Conservation (phyloP, 2,113 vertebrate species). For the Guaruba guarouba region DNA sequence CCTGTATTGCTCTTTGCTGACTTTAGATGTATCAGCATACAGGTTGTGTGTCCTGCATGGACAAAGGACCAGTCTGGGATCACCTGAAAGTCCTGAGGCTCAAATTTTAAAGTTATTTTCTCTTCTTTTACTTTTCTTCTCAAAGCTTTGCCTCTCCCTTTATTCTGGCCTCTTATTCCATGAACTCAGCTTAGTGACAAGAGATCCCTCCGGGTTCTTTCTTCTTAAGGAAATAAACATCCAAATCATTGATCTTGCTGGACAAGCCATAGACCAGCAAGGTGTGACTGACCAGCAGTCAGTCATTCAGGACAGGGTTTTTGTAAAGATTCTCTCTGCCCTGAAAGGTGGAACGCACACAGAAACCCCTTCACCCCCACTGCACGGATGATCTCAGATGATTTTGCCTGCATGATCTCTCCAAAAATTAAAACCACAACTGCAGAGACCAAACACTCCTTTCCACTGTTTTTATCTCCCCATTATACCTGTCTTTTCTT, state of each 20-base stretch:
- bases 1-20: neutral
- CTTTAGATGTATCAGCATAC: neutral
- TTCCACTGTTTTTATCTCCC: neutral
- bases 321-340: neutral
- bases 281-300: neutral
- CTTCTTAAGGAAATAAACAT: neutral
- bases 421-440: neutral
- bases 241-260: neutral
- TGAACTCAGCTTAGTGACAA: neutral
- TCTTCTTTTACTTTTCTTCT: neutral
- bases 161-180: neutral
- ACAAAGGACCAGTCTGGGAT: neutral
- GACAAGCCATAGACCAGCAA: neutral
- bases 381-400: neutral
- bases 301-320: neutral
- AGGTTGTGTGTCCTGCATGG: neutral
- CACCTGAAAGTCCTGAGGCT: neutral
- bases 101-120: neutral
- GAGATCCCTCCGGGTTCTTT: neutral
- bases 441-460: neutral
- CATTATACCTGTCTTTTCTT: neutral
- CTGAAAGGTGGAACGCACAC: neutral
- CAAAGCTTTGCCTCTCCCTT: neutral
- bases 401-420: neutral
- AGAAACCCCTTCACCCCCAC: neutral